phyloP scores from a whole-genome alignment of 92 coral and sea anemone genomes.

The Porites lobata region DNA sequence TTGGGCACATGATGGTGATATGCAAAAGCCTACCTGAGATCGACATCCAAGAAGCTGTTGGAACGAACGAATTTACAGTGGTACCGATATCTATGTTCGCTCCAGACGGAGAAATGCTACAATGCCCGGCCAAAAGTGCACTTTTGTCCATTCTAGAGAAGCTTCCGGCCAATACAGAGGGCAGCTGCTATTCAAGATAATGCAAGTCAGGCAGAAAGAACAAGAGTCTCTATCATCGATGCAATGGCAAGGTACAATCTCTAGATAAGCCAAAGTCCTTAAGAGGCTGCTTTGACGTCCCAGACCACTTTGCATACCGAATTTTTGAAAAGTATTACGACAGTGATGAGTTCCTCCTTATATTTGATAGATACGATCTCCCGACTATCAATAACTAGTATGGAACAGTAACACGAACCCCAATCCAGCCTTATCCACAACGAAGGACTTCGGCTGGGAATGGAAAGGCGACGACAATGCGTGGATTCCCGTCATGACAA shows the following conservation, averaged over 20 bases:
- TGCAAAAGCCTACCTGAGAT: neutral
- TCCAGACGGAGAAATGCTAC: neutral
- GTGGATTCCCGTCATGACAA: slow-evolving; percentile 59
- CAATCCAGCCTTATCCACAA: slow-evolving; percentile 58
- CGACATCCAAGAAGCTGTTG: neutral
- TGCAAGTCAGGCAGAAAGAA: too few relatives aligned
- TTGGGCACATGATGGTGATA: neutral
- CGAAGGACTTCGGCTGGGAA: slow-evolving; percentile 62
- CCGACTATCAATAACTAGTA: slow-evolving; percentile 65
- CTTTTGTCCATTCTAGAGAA: too few relatives aligned
- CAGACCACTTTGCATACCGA: neutral
- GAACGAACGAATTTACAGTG: neutral
- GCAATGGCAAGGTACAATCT: slow-evolving; percentile 73
- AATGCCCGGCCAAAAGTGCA: neutral
- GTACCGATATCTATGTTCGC: neutral
- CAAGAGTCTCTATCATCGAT: neutral
- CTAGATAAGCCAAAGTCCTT: slow-evolving; percentile 63
- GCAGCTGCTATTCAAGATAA: too few relatives aligned
- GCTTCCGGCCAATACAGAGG: too few relatives aligned
- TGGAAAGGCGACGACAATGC: slow-evolving; percentile 36
- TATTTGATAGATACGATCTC: slow-evolving; percentile 40
- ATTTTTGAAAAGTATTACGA: slow-evolving; percentile 42
- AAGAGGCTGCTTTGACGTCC: slow-evolving; percentile 35
- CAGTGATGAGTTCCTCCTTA: slow-evolving; percentile 40
- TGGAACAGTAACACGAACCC: slow-evolving; percentile 59